Percentiles rank a stretch among this genome's conserved stretches.
Evolutionary conservation across 92 coral and sea anemone species (phyloP).

Genomic region (Epizoanthus illoricatus): DNA sequence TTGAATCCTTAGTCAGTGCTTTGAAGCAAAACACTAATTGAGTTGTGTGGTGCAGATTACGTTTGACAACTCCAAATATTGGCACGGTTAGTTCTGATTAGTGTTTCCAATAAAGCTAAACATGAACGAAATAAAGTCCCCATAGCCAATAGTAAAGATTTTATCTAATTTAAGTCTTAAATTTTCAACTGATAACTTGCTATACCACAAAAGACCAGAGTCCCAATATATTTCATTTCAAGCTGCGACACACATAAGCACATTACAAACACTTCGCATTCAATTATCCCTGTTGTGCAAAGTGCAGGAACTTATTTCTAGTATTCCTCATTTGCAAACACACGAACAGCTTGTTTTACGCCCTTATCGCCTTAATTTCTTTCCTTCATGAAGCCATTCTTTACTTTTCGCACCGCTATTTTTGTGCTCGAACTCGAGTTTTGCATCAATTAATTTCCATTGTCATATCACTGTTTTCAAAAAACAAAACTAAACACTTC

Average conservation of each 20-base stretch:
- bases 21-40: too few relatives aligned
- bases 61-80: background rate
- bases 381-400: background rate
- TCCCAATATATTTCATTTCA: background rate
- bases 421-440: background rate
- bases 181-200: slow-evolving; percentile 3
- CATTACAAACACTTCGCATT: background rate
- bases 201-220: background rate
- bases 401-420: background rate
- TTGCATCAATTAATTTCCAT: background rate
- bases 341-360: background rate
- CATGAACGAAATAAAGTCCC: background rate
- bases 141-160: background rate
- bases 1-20: background rate
- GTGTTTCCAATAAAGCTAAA: background rate
- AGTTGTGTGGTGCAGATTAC: background rate
- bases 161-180: background rate
- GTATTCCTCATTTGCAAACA: background rate
- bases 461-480: background rate
- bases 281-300: background rate
- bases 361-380: background rate
- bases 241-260: background rate
- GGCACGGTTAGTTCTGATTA: background rate
- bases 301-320: background rate
- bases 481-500: background rate